Base-by-base conservation (phyloP, 2,113 vertebrate species). In the Tychaedon coryphoeus region DNA sequence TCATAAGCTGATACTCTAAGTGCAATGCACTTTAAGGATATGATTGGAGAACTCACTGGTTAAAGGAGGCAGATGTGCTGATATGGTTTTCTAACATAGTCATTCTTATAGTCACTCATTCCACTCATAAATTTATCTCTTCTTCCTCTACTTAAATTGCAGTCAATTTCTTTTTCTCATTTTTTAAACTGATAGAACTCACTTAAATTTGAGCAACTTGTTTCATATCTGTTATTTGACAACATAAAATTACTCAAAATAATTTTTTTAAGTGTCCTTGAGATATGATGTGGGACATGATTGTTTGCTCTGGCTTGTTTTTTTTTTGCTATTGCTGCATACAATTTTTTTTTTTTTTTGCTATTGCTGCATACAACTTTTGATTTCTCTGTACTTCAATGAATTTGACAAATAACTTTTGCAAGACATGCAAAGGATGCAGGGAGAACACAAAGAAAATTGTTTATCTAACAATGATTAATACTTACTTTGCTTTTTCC, bases 131-230 rank as follows among this genome's bases (percentile, higher is more conserved):
- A 20, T 69, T 7, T 26, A 2, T 66, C 28, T 58, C 42, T 60
- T 70, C 28, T 78, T 92, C 54, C 19, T 82, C 24, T 13, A 4
- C 25, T 75, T 83, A 23, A 43, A 33, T 61, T 76, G 23, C 58
- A 65, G 54, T 3, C 38, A 34, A 4, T 69, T 82, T 34, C 8
- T 78, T 90, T 82, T 53, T 64, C 9, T 40, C 14, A 8, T 14
- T 47, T 73, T 71, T n/a, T 24, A 36, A 70, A 28, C 22, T 43
- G 26, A 11, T 72, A 74, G 34, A 70, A 73, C 24, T 19, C 10
- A 3, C 34, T 73, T 31, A 53, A 77, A 74, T 74, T 78, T 5
- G 8, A 57, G 9, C 0, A 0, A 71, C 34, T 50, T 42, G 16
- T 50, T 57, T 66, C 4, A 20, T 85, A 28, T 38, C 10, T 2